Base-by-base conservation (phyloP, 1,140 invertebrate genomes). In the Philotrypesis tridentata region DNA sequence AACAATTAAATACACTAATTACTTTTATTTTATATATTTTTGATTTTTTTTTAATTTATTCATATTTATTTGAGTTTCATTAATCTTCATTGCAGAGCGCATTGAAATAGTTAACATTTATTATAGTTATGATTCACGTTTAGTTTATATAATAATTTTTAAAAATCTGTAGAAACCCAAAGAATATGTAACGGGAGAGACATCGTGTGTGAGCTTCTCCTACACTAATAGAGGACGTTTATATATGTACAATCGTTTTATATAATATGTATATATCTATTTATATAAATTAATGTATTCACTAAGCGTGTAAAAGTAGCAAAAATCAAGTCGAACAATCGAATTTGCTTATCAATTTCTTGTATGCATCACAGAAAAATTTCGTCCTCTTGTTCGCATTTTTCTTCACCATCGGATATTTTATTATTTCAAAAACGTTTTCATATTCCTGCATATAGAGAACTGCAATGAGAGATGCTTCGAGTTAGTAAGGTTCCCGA, bases 1-100 rank as follows among this genome's bases (percentile, higher is more conserved):
- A 67, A 74, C 71, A 80, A 74, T 80, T 37, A 67, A 67, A 80
- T 48, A 80, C 79, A 74, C 17, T 74, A n/a, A n/a, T n/a, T 48
- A 80, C 55, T 4, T 40, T 73, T 79, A 71, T 61, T 65, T 67
- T 67, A 63, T 33, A 63, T 33, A 29, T 55, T n/a, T 29, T 60
- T 72, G 17, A 21, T 29, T 67, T 65, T 21, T 60, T 68, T 48
- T 40, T 72, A 40, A 63, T 55, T 79, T 55, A 79, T 27, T 61
- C 12, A 73, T 79, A 43, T 70, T 63, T 48, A 48, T 25, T 65
- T 73, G 48, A 9, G 6, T 74, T 12, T 74, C 67, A 73, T 48
- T 73, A 1, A 67, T 74, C 5, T 33, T 73, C 14, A 12, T 31
- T 73, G 70, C 25, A 5, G 31, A 65, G 48, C 70, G 27, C 37